Conservation (phyloP, 2,888 invertebrate species). For the Axea sp. region DNA sequence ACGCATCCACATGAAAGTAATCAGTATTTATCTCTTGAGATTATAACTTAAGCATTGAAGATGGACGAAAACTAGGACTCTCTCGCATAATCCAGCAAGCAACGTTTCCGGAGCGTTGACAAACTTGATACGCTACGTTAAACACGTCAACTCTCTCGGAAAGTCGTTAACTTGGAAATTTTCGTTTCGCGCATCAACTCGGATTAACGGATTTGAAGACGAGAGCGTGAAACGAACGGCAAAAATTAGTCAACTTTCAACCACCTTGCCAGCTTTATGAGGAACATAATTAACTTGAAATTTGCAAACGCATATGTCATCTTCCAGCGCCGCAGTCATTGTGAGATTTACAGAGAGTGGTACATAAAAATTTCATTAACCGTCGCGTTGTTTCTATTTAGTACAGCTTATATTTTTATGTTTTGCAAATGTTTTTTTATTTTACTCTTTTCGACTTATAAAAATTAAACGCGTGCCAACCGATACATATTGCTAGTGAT, state of each 20-base stretch:
- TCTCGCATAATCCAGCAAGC: slow-evolving; percentile 38
- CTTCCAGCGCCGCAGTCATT: too few relatives aligned
- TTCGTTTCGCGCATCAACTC: slow-evolving; percentile 28
- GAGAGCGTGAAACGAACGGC: slow-evolving; percentile 31
- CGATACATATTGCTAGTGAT: too few relatives aligned
- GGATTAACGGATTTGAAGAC: slow-evolving; percentile 45
- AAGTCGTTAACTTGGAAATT: slow-evolving; percentile 52
- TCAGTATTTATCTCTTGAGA: slow-evolving; percentile 29
- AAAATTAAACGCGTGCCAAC: too few relatives aligned
- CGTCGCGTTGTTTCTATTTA: too few relatives aligned
- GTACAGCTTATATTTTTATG: too few relatives aligned
- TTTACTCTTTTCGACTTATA: too few relatives aligned
- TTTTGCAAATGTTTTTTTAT: too few relatives aligned
- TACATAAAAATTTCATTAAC: too few relatives aligned
- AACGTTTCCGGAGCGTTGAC: slow-evolving; percentile 50
- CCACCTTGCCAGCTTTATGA: slow-evolving; percentile 6
- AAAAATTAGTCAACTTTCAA: slow-evolving; percentile 21
- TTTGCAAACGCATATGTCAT: too few relatives aligned
- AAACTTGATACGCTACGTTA: slow-evolving; percentile 59
- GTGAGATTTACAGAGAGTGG: too few relatives aligned
- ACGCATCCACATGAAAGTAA: slow-evolving; percentile 18
- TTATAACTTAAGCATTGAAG: slow-evolving; percentile 52
- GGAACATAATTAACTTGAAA: slow-evolving; percentile 18
- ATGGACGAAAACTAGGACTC: slow-evolving; percentile 42
- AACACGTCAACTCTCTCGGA: slow-evolving; percentile 52